Percentiles rank a stretch among this genome's conserved stretches.
Evolutionary conservation across 2,888 invertebrate species (phyloP).

Genomic region (Ecliptopera silaceata): DNA sequence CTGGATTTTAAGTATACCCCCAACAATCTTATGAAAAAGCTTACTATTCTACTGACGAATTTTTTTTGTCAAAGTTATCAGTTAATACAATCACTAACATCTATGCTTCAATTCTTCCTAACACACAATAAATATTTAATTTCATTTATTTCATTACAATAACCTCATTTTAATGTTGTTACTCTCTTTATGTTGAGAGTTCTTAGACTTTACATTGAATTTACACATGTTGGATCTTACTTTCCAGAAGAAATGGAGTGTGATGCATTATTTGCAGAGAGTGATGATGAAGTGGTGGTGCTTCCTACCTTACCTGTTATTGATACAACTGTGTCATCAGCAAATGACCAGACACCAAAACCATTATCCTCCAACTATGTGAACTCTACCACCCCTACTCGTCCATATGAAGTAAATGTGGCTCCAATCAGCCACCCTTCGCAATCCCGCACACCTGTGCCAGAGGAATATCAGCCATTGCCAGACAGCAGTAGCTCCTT

Average conservation of each 20-base stretch:
- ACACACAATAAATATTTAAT: no score
- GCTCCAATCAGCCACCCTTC: conserved; percentile 58
- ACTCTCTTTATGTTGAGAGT: no score
- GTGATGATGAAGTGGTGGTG: conserved; percentile 84
- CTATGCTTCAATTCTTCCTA: no score
- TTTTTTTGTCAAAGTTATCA: no score
- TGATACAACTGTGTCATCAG: conserved; percentile 45
- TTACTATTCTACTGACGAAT: no score
- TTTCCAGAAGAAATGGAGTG: conserved; percentile 84
- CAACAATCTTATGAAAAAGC: no score
- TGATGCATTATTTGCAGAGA: conserved; percentile 85
- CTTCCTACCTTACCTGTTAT: conserved; percentile 51
- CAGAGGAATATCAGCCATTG: conserved; percentile 76
- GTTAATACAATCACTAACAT: no score
- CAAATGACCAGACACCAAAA: conserved; percentile 50
- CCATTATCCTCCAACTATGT: conserved; percentile 66
- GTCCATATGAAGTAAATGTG: conserved; percentile 60
- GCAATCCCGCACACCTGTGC: conserved; percentile 70
- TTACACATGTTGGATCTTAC: no score
- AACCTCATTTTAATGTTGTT: no score
- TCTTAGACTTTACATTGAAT: no score
- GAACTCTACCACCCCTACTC: conserved; percentile 65
- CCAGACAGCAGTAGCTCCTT: conserved; percentile 74
- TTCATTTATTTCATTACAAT: no score
- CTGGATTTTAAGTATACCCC: no score